Conservation (phyloP, 2,888 invertebrate species). For the Agrilus mali region DNA sequence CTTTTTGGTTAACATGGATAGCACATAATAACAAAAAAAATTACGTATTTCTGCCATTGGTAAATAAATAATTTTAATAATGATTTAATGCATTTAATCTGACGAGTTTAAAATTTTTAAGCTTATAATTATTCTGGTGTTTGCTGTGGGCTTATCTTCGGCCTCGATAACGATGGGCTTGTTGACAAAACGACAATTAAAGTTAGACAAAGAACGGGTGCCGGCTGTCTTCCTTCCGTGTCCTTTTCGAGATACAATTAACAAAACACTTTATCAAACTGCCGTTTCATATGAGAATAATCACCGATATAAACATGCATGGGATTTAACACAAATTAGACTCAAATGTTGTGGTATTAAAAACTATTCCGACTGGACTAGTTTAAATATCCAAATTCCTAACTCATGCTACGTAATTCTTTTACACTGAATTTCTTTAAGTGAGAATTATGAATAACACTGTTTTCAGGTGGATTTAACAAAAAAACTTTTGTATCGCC, state of each 20-base stretch:
- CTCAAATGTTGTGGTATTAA: constrained; percentile 15
- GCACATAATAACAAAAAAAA: constrained; percentile 13
- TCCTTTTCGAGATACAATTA: constrained; percentile 7
- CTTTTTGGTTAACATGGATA: constrained; percentile 14
- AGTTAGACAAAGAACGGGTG: constrained; percentile 4
- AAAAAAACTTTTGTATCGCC: neutral
- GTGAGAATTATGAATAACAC: neutral
- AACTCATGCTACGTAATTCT: constrained; percentile 9
- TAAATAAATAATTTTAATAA: constrained; percentile 3
- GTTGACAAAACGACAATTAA: constrained; percentile 8
- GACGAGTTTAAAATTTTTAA: constrained; percentile 1
- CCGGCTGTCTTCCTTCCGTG: constrained; percentile 5
- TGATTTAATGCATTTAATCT: neutral
- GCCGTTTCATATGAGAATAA: constrained; percentile 8
- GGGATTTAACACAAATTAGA: constrained; percentile 13
- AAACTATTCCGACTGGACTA: constrained; percentile 11
- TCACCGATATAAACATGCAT: constrained; percentile 6
- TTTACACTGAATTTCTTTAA: neutral
- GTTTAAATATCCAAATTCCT: constrained; percentile 7
- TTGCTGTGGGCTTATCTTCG: constrained; percentile 9
- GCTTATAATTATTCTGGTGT: constrained; percentile 10
- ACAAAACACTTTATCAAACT: constrained; percentile 8
- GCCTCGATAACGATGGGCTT: constrained; percentile 9
- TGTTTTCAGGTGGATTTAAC: neutral
- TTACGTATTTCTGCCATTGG: constrained; percentile 13